These are phyloP conservation scores for Cinclus mexicanus DNA, from an alignment of 2,113 vertebrate genomes.

Conservation along the genomic window DNA sequence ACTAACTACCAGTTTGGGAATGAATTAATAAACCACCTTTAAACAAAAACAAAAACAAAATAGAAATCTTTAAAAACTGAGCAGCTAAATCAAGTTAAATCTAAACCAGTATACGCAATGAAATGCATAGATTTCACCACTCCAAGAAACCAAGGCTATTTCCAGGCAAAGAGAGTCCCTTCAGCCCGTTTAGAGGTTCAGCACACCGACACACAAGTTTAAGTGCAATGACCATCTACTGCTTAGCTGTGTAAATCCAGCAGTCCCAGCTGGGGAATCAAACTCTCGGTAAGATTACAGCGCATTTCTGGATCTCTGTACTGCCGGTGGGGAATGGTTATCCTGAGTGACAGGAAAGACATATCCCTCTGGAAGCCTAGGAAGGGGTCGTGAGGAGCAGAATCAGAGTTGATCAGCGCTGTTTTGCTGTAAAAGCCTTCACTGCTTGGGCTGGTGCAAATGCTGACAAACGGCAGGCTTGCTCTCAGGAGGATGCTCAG, in stretches of 20 bases:
- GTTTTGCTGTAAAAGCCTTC: constrained; percentile 58
- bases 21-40: not conserved
- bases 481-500: constrained; percentile 43
- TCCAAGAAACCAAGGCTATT: not conserved
- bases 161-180: not conserved
- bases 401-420: constrained; percentile 27
- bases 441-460: constrained; percentile 15
- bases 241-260: constrained; percentile 45
- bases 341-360: constrained; percentile 74
- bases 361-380: constrained; percentile 63
- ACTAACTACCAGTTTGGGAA: not conserved
- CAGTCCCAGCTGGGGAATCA: constrained; percentile 68
- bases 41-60: not conserved
- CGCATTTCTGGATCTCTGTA: constrained; percentile 63
- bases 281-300: constrained; percentile 69
- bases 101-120: not conserved
- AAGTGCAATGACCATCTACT: constrained; percentile 19
- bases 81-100: not conserved
- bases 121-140: constrained; percentile 19
- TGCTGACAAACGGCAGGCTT: constrained; percentile 31
- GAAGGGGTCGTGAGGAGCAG: constrained; percentile 22
- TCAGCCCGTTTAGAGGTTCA: not conserved
- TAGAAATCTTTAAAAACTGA: not conserved
- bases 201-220: not conserved
- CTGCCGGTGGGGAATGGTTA: constrained; percentile 63